Evolutionary conservation across 2,113 vertebrate genomes (phyloP), one percentile per base, ranked within the genome.

Genomic region (Alces alces): DNA sequence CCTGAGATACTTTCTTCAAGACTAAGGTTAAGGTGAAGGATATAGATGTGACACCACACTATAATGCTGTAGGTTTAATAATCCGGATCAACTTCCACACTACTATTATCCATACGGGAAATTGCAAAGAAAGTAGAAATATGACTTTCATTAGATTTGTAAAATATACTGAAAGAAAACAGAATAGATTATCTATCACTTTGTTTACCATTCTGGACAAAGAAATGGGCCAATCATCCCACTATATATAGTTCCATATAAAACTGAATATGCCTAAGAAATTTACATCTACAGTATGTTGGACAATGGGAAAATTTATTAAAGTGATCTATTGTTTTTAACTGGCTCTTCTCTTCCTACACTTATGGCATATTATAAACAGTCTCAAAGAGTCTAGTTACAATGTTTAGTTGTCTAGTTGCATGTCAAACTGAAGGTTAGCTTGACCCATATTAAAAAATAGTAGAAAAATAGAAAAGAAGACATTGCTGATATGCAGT

Each of bases 401-500:
- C 55, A 97, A 21, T 97, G 92, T 98, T 97, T 89, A 96, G 36
- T 96, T 98, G 93, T 98, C 98, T 98, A 98, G 98, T 97, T 86
- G 96, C 89, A 84, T 97, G 91, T 97, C 94, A 97, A 84, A 95
- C 47, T 97, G 96, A 98, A 98, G 87, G 97, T 98, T 98, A 98
- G 89, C 61, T 88, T 98, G 95, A 97, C 93, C 91, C 95, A 95
- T 66, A 86, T 96, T 98, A 98, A 98, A 96, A 83, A 97, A 98
- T n/a, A 61, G 45, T 78, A 94, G 39, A 52, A 86, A 93, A 92
- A 95, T 88, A 95, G 28, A 97, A 98, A 96, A 95, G 82, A 91
- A 97, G 95, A 90, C 97, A 96, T 92, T 97, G 96, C 55, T 98
- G 96, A 98, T 98, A 98, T 98, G 98, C 96, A 73, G 57, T 98